phyloP scores from a whole-genome alignment of 2,113 vertebrate species.

The Sander lucioperca region DNA sequence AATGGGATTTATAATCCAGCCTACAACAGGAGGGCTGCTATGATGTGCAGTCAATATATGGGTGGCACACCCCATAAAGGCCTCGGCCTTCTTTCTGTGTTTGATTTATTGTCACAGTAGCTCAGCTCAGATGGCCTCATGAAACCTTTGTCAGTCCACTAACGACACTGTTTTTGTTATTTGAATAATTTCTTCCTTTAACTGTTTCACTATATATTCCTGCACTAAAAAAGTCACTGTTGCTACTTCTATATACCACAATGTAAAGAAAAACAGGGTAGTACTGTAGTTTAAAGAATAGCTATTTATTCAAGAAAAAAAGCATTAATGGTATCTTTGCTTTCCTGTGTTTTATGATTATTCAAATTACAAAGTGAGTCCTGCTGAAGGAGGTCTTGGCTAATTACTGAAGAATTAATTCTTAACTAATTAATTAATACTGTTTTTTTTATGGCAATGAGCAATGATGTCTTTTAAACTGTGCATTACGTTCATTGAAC shows the following conservation, averaged over 20 bases:
- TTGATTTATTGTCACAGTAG: constrained; percentile 87
- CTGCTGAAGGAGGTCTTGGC: neutral
- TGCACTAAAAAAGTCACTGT: neutral
- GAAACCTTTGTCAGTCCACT: constrained; percentile 86
- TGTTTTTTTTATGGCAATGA: neutral
- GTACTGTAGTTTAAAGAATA: neutral
- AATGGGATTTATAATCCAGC: constrained; percentile 75
- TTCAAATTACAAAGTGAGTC: constrained; percentile 1
- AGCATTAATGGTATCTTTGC: neutral
- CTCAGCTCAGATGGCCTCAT: constrained; percentile 83
- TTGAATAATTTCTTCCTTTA: constrained; percentile 60
- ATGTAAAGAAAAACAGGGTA: neutral
- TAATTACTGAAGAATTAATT: neutral
- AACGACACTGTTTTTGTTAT: constrained; percentile 85
- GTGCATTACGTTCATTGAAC: neutral
- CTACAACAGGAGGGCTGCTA: constrained; percentile 58
- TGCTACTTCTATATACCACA: neutral
- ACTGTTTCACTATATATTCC: constrained; percentile 13
- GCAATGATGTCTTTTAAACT: neutral
- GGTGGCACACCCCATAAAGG: constrained; percentile 84
- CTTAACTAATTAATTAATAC: no score
- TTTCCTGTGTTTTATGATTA: constrained; percentile 14
- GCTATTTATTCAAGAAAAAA: neutral
- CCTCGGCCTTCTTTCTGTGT: constrained; percentile 82
- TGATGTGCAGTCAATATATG: constrained; percentile 83